These are phyloP conservation scores for Spisula subtruncata DNA, from an alignment of 2,888 invertebrate genomes.

Conservation along the genomic window DNA sequence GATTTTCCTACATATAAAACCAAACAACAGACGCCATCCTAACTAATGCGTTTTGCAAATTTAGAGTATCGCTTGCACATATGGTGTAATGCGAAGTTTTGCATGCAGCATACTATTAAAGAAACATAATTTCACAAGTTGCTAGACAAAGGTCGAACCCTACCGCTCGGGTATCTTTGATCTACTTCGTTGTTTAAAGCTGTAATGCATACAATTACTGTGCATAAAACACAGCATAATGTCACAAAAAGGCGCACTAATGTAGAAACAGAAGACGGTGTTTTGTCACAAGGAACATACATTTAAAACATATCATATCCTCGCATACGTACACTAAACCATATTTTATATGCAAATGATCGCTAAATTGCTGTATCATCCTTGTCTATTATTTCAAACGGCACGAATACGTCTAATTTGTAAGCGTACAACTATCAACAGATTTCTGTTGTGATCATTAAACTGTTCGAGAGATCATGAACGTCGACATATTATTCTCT, in stretches of 20 bases:
- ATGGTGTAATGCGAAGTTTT: slow-evolving; percentile 16
- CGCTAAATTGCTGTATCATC: slow-evolving; percentile 39
- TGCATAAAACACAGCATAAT: slow-evolving; percentile 22
- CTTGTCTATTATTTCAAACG: slow-evolving; percentile 30
- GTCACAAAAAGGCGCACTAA: slow-evolving; percentile 18
- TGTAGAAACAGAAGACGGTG: slow-evolving; percentile 38
- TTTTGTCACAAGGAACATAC: slow-evolving; percentile 48
- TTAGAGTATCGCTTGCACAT: background rate
- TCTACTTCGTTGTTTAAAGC: slow-evolving; percentile 2
- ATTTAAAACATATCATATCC: slow-evolving; percentile 44
- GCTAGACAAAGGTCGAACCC: slow-evolving; percentile 42
- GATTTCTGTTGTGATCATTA: background rate
- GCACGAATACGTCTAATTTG: slow-evolving; percentile 10
- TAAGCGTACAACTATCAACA: slow-evolving; percentile 10
- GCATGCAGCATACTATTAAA: slow-evolving; percentile 40
- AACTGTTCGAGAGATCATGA: background rate
- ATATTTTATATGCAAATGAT: slow-evolving; percentile 48
- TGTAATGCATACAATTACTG: slow-evolving; percentile 27
- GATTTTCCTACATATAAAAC: background rate
- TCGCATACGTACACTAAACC: slow-evolving; percentile 5
- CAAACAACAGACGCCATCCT: background rate
- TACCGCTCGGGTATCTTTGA: slow-evolving; percentile 30
- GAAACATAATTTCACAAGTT: slow-evolving; percentile 1
- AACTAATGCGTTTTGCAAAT: background rate
- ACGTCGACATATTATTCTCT: background rate